Conservation (phyloP, 2,888 invertebrate species). For the Crematogaster levior region DNA sequence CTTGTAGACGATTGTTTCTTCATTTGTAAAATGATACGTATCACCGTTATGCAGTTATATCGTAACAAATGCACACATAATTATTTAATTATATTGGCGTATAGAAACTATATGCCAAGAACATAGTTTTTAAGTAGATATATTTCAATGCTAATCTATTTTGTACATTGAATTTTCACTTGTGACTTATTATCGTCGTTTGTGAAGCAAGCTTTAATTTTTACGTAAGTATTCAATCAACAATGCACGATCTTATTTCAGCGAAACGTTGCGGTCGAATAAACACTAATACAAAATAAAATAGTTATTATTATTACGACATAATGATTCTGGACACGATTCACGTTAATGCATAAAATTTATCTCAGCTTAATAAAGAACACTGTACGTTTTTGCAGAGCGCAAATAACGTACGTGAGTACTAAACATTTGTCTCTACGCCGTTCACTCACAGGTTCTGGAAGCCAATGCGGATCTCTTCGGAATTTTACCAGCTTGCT, state of each 20-base stretch:
- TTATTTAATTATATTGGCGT: slow-evolving; percentile 9
- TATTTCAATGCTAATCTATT: slow-evolving; percentile 8
- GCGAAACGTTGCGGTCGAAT: slow-evolving; percentile 41
- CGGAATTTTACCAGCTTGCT: slow-evolving; percentile 81
- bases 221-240: slow-evolving; percentile 39
- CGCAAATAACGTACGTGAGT: slow-evolving; percentile 53
- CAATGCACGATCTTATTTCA: slow-evolving; percentile 42
- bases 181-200: slow-evolving; percentile 14
- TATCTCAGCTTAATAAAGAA: slow-evolving; percentile 49
- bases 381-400: slow-evolving; percentile 47
- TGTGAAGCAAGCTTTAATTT: slow-evolving; percentile 20
- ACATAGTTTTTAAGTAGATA: slow-evolving; percentile 10
- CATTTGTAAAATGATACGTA: slow-evolving; percentile 10
- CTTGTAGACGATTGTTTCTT: neutral
- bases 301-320: slow-evolving; percentile 26
- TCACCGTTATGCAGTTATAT: slow-evolving; percentile 12
- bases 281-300: slow-evolving; percentile 8
- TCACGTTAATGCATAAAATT: slow-evolving; percentile 61
- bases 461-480: slow-evolving; percentile 82
- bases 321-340: slow-evolving; percentile 72
- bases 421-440: slow-evolving; percentile 64
- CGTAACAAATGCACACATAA: slow-evolving; percentile 17
- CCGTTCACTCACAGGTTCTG: slow-evolving; percentile 81
- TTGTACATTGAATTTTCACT: slow-evolving; percentile 19
- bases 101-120: neutral